phyloP scores from a whole-genome alignment of 2,797 vertebrate species.

The Enteromius radiatus region DNA sequence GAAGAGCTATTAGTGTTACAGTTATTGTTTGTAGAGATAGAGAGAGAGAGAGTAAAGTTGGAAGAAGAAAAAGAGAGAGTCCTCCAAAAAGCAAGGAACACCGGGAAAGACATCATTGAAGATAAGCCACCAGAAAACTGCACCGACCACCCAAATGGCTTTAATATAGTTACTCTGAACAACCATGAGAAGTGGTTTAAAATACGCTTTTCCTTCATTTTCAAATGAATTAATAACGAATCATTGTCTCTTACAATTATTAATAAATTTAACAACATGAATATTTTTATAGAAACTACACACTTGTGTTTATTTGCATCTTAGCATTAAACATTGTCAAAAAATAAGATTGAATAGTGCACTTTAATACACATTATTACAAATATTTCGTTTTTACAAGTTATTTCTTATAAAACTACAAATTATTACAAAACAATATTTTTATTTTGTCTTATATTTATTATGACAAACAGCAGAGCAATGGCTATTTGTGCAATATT shows the following conservation, averaged over 20 bases:
- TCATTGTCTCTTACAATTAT: not conserved
- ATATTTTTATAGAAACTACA: not conserved
- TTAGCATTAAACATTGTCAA: not conserved
- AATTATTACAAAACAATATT: not conserved
- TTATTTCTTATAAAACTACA: not conserved
- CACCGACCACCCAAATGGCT: constrained; percentile 81
- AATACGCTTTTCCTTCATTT: not conserved
- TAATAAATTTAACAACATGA: not conserved
- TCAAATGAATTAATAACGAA: not conserved
- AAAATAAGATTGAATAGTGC: not conserved
- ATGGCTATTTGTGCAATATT: not conserved
- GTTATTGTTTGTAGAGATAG: constrained; percentile 30
- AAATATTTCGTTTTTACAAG: not conserved
- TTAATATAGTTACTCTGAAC: constrained; percentile 73
- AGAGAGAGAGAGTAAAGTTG: constrained; percentile 54
- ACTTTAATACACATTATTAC: not conserved
- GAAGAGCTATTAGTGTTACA: constrained; percentile 50
- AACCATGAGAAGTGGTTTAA: not conserved
- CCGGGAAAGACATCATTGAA: constrained; percentile 63
- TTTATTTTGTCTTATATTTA: not conserved
- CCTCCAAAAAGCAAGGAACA: constrained; percentile 56
- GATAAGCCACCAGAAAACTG: constrained; percentile 74
- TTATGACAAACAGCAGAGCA: not conserved
- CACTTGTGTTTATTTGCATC: not conserved
- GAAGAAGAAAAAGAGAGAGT: constrained; percentile 56